phyloP scores from a whole-genome alignment of 2,113 vertebrate species.

The Sigmodon hispidus region DNA sequence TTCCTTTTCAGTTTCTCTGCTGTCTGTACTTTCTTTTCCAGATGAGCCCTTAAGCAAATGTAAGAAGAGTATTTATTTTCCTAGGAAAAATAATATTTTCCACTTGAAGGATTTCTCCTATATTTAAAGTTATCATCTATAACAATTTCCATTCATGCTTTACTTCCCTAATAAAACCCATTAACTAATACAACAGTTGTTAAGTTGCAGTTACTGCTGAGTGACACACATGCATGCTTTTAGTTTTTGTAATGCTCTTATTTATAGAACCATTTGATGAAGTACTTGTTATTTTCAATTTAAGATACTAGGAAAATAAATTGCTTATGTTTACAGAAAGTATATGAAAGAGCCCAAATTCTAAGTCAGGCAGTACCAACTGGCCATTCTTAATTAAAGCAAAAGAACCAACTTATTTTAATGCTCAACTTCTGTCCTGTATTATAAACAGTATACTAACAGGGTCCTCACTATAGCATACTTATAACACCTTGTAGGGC shows the following conservation, averaged over 20 bases:
- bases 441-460: slow-evolving; percentile 30
- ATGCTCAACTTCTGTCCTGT: slow-evolving; percentile 25
- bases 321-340: background rate
- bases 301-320: slow-evolving; percentile 26
- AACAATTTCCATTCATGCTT: background rate
- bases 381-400: background rate
- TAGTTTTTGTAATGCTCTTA: background rate
- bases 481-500: background rate
- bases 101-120: background rate
- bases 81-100: slow-evolving; percentile 16
- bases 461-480: background rate
- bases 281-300: background rate
- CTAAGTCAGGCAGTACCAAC: background rate
- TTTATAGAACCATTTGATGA: background rate
- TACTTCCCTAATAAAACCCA: background rate
- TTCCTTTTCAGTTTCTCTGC: slow-evolving; percentile 69
- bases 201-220: background rate
- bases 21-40: slow-evolving; percentile 48
- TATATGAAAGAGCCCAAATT: background rate
- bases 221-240: background rate
- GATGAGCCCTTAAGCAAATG: slow-evolving; percentile 67
- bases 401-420: background rate
- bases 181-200: background rate
- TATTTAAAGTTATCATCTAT: slow-evolving; percentile 37
- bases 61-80: slow-evolving; percentile 39